Base-by-base conservation (phyloP, 2,113 vertebrate species). In the Tinamus guttatus region DNA sequence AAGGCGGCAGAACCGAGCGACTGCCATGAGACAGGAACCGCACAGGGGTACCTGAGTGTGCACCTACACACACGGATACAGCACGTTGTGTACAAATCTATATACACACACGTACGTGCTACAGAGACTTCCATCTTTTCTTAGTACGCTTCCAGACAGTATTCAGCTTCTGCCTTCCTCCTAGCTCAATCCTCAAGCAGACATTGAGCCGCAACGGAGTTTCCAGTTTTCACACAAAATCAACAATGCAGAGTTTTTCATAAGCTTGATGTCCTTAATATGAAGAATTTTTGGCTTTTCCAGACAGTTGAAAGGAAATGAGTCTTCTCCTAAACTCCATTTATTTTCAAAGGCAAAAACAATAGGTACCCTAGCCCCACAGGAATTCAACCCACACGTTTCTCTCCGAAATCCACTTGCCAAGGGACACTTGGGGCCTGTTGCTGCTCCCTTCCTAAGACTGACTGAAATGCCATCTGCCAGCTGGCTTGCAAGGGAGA, bases 101-200 rank as follows among this genome's bases (percentile, higher is more conserved):
- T 49, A 54, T 43, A 73, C 65, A 75, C 21, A 62, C 28, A 92
- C 36, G n/a, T n/a, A 40, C 21, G 32, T 11, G 10, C 64, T 22
- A 83, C 22, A 91, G 63, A 85, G 85, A 85, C 56, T 81, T 78
- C 74, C 27, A 59, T 38, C 24, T 65, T 75, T 88, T 89, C 86
- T 83, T 25, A 88, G 78, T 60, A 63, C 21, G 5, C 30, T 63
- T 52, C 4, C 70, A 95, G 56, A 59, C 76, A 77, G 18, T 54
- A 38, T 63, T 92, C 45, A 78, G 40, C 34, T 81, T 0, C 73
- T 88, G 19, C 27, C 5, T 71, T 71, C 45, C 81, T 32, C 51
- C 52, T 28, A 4, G 47, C 3, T 22, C 51, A 64, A 75, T 84
- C 28, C 45, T 88, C 41, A 59, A 67, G 60, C 69, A 93, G n/a